Base-by-base conservation (phyloP, 2,797 vertebrate species). In the Chrosomus eos region DNA sequence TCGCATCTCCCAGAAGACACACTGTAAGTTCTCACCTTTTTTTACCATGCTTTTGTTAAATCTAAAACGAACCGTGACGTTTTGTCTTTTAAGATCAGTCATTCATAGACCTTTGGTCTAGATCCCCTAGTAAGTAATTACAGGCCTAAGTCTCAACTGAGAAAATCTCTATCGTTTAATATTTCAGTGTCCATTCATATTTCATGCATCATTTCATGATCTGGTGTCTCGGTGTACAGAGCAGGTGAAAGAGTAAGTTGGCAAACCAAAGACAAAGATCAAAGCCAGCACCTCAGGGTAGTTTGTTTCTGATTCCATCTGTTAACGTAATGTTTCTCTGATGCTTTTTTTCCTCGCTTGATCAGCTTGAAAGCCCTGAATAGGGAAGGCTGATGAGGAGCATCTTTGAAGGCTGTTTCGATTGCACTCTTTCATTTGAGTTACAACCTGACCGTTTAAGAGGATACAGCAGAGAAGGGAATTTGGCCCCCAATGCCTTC, bases 141-240 rank as follows among this genome's bases (percentile, higher is more conserved):
- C 36, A 26, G 66, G 58, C 90, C 64, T 84, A 87, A 84, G 90
- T 87, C 88, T 80, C 86, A 85, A 83, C 13, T 33, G 83, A 89
- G 87, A 84, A 85, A 83, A 80, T 90, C 40, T 62, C 23, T 31
- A 9, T 31, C 73, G 40, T 85, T 94, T 92, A 94, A 94, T 95
- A 93, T 94, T 94, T 94, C 90, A 94, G 72, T 90, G 88, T 82
- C 87, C 88, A 93, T 94, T 91, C 89, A 94, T 94, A 93, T 94
- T 94, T 93, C 89, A 94, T 94, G 66, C 36, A 43, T 71, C n/a
- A 43, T 83, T 83, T 68, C 45, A 33, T 23, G 23, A 45, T 26
- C 48, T 33, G 64, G 64, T 51, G 38, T 36, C 18, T 64, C 21
- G 71, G 66, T n/a, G 66, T 71, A 48, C 89, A 88, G 71, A 82